These are phyloP conservation scores for Hydrozoanthus tunicans DNA, from an alignment of 64 coral and sea anemone species.

Conservation along the genomic window DNA sequence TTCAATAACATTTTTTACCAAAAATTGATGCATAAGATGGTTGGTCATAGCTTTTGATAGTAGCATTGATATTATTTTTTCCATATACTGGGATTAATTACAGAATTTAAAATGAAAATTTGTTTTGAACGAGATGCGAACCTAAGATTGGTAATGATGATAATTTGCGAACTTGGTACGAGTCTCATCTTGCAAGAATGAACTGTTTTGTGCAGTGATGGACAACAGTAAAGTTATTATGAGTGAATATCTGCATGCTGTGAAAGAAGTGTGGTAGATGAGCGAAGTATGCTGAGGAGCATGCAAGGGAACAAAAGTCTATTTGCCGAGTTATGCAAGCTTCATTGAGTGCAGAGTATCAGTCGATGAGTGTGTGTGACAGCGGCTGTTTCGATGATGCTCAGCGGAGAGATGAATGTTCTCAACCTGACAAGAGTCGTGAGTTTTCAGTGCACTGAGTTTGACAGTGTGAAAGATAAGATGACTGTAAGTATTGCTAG, in stretches of 20 bases:
- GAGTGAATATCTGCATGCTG: neutral
- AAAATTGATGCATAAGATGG: too few species aligned
- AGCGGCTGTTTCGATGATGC: neutral
- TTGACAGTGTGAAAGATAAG: slow-evolving; percentile 43
- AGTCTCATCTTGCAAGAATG: neutral
- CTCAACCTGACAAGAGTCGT: slow-evolving; percentile 1
- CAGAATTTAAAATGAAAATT: neutral
- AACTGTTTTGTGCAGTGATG: neutral
- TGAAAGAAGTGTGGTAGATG: slow-evolving; percentile 4
- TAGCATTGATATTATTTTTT: neutral
- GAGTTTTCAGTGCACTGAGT: slow-evolving; percentile 32
- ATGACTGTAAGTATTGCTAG: slow-evolving; percentile 39
- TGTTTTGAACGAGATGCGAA: neutral
- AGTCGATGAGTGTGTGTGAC: slow-evolving; percentile 1
- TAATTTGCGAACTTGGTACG: neutral
- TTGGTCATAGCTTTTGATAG: too few species aligned
- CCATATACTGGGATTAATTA: neutral
- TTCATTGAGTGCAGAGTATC: neutral
- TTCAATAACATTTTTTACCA: too few species aligned
- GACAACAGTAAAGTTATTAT: neutral
- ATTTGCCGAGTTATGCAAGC: neutral
- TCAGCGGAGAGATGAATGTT: slow-evolving; percentile 27
- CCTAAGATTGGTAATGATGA: neutral
- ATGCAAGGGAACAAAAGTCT: neutral
- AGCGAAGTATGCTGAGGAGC: neutral